These are phyloP conservation scores for Rhagologus leucostigma DNA, from an alignment of 2,113 vertebrate genomes.

Conservation along the genomic window DNA sequence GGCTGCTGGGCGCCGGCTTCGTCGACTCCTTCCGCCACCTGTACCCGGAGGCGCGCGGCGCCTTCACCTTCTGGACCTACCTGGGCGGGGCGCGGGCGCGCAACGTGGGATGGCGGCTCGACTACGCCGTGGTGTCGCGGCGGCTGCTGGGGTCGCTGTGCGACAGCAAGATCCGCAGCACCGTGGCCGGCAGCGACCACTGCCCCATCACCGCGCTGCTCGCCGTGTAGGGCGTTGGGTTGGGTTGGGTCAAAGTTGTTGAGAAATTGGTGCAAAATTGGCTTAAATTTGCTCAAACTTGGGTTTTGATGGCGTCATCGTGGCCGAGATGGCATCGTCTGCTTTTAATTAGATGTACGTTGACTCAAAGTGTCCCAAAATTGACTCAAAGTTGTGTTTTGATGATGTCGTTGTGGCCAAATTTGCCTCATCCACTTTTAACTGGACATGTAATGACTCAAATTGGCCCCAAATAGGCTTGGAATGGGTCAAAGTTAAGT, in stretches of 20 bases:
- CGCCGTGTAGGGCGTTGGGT: not conserved
- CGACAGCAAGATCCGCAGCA: not conserved
- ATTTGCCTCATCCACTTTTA: no score
- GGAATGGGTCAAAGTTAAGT: no score
- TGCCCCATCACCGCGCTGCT: not conserved
- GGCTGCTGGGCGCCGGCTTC: not conserved
- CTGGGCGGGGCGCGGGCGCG: not conserved
- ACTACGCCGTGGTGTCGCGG: not conserved
- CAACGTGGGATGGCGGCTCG: not conserved
- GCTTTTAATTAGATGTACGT: no score
- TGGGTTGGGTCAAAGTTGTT: no score
- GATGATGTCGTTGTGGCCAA: no score
- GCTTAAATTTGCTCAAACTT: fast-evolving
- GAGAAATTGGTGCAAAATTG: fast-evolving
- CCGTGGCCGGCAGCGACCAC: not conserved
- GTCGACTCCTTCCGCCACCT: not conserved
- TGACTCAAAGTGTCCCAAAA: no score
- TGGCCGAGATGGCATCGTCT: fast-evolving
- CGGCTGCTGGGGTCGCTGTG: not conserved
- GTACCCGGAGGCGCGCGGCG: not conserved
- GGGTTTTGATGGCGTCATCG: no score
- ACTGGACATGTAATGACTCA: no score
- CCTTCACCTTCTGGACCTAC: not conserved
- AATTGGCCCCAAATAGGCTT: no score
- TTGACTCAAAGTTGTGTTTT: no score